phyloP scores from a whole-genome alignment of 2,888 invertebrate species.

The Ctena decussata region DNA sequence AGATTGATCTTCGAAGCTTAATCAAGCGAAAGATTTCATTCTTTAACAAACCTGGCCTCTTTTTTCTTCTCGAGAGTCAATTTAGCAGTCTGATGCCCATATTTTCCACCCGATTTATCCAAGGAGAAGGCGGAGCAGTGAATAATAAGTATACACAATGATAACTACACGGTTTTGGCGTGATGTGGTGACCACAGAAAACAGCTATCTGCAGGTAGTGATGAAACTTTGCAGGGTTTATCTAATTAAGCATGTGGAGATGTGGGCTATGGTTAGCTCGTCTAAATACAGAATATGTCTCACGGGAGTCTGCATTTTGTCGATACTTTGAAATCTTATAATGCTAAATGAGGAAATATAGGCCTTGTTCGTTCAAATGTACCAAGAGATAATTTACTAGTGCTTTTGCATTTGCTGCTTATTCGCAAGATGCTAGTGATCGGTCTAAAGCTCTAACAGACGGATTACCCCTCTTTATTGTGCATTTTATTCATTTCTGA shows the following conservation, averaged over 20 bases:
- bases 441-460: too few relatives aligned
- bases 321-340: too few relatives aligned
- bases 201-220: background rate
- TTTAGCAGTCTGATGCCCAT: conserved; percentile 9
- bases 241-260: background rate
- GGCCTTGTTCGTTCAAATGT: too few relatives aligned
- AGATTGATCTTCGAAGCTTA: background rate
- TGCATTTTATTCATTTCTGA: too few relatives aligned
- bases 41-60: background rate
- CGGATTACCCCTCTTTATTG: too few relatives aligned
- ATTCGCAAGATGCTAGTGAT: too few relatives aligned
- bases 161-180: background rate
- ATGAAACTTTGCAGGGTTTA: background rate
- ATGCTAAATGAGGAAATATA: too few relatives aligned
- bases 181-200: background rate
- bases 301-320: too few relatives aligned
- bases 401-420: too few relatives aligned
- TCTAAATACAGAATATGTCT: too few relatives aligned
- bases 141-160: background rate
- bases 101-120: background rate
- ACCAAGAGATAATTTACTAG: too few relatives aligned
- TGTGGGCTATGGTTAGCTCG: too few relatives aligned
- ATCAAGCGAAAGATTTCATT: background rate
- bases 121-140: background rate
- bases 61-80: background rate